Evolutionary conservation across 1,140 invertebrate species (phyloP).

Genomic region (Frieseomelitta varia): DNA sequence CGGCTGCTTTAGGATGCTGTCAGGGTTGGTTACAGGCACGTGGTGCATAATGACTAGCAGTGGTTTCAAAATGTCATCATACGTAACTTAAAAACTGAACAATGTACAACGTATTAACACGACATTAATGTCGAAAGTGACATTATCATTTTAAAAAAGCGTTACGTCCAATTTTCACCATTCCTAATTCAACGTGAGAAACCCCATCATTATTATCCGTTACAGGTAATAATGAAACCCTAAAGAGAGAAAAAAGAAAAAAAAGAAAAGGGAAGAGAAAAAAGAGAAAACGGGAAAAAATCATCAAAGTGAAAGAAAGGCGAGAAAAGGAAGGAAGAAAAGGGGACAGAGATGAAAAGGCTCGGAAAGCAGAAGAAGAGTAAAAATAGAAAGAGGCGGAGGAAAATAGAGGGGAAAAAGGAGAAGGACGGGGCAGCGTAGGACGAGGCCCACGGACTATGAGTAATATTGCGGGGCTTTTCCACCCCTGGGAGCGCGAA

Average conservation of each 20-base stretch:
- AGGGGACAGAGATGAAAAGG: conserved; percentile 16
- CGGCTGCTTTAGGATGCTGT: conserved; percentile 20
- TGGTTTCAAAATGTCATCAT: neutral
- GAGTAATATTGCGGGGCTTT: conserved; percentile 82
- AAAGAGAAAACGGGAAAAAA: too few relatives aligned
- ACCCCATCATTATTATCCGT: neutral
- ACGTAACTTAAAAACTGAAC: neutral
- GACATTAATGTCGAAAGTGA: neutral
- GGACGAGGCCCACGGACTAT: conserved; percentile 75
- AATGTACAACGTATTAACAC: neutral
- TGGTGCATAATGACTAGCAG: conserved; percentile 32
- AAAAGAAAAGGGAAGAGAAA: too few relatives aligned
- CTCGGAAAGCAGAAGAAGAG: conserved; percentile 23
- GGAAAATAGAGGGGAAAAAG: neutral
- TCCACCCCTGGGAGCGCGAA: conserved; percentile 75
- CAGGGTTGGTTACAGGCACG: conserved; percentile 37
- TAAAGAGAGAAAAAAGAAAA: neutral
- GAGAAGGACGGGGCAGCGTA: conserved; percentile 28
- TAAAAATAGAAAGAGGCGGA: conserved; percentile 1
- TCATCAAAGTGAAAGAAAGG: conserved; percentile 16
- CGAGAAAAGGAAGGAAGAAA: neutral
- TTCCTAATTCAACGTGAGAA: neutral
- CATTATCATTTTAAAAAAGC: too few relatives aligned
- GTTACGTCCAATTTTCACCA: neutral
- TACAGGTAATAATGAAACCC: neutral